Conservation (phyloP, 2,888 invertebrate genomes). For the Temnothorax ravouxi region DNA sequence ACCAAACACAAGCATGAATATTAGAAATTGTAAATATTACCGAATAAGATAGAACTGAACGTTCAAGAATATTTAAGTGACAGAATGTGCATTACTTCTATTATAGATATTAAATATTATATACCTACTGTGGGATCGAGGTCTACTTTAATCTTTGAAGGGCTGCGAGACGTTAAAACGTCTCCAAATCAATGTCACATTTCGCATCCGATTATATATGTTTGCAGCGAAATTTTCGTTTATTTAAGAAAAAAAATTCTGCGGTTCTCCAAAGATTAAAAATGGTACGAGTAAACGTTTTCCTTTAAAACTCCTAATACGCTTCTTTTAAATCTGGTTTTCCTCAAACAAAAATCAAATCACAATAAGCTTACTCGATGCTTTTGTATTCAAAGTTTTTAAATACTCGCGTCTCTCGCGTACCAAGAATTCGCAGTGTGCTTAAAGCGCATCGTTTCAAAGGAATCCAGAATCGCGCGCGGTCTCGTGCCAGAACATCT, state of each 20-base stretch:
- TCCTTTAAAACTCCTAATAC: background rate
- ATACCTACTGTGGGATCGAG: no score
- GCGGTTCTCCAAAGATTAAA: background rate
- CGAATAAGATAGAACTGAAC: background rate
- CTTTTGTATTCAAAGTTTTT: background rate
- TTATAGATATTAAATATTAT: background rate
- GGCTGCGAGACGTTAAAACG: no score
- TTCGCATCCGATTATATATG: background rate
- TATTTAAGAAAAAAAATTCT: background rate
- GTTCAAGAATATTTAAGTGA: background rate
- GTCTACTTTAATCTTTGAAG: background rate
- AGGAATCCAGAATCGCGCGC: slow-evolving; percentile 1
- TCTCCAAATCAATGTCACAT: background rate
- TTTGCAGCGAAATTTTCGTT: background rate
- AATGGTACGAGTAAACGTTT: background rate
- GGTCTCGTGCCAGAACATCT: slow-evolving; percentile 14
- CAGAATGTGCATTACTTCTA: background rate
- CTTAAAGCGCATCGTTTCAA: background rate
- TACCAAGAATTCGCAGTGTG: background rate
- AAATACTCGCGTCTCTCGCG: background rate
- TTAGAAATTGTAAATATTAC: background rate
- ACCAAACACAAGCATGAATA: background rate
- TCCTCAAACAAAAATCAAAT: background rate
- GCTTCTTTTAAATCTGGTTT: background rate
- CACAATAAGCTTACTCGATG: no score